Evolutionary conservation across 2,888 invertebrate genomes (phyloP), one percentile per base, ranked within the genome.

Genomic region (Phaedon cochleariae): DNA sequence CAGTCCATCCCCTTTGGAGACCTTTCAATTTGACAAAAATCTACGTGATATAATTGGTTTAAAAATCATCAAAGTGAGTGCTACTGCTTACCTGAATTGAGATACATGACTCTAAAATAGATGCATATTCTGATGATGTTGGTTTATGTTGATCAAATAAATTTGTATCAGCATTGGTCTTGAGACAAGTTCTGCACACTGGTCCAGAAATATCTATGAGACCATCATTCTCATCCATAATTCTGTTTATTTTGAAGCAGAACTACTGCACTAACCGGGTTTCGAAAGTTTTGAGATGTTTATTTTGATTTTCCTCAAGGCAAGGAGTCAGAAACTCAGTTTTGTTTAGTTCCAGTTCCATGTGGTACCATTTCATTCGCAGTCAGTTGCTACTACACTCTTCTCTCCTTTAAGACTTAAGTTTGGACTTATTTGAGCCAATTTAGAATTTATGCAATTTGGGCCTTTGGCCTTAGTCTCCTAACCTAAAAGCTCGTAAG

Each of bases 141-240:
- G 72, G 69, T 64, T 74, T 71, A 60, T 75, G 68, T 20, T 57
- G 51, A 17, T 72, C 53, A 53, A 75, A 77, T 48, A 77, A 64
- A 21, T 73, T 73, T 21, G 66, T 71, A 45, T 69, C 68, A 2
- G 68, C 68, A 1, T 66, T 67, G 58, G 68, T 62, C 68, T 73
- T 70, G 53, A 75, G 61, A 59, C 78, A 78, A 9, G 71, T 67
- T 49, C 78, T 64, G 62, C 78, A 78, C 46, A 74, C 67, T 15
- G 63, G 49, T 15, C 57, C 55, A 1, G 55, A 55, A 3, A 62
- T 15, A 31, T 31, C 31, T 7, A 58, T 66, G 45, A 41, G 59
- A 62, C n/a, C 17, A 21, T 48, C 54, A 26, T 61, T 46, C 5
- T 29, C 17, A 10, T 22, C 45, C 57, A 45, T 57, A 26, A 26